Evolutionary conservation across 1,140 invertebrate species (phyloP).

Genomic region (Chelonus insularis): DNA sequence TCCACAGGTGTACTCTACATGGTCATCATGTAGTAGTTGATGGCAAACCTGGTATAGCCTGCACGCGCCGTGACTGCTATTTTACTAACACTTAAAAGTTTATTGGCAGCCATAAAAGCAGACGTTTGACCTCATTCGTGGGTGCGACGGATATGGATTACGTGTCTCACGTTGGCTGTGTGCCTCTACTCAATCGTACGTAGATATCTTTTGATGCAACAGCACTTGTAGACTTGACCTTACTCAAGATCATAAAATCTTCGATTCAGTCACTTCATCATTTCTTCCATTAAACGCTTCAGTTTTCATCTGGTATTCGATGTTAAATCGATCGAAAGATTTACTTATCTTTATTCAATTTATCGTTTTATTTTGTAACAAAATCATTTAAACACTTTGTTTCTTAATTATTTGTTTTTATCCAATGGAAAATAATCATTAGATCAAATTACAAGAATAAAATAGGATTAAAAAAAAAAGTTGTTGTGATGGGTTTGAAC

Average conservation of each 20-base stretch:
- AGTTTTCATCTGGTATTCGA: too few species aligned
- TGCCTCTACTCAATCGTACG: conserved; percentile 3
- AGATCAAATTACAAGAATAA: too few species aligned
- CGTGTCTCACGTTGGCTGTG: conserved; percentile 23
- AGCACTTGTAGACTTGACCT: conserved; percentile 7
- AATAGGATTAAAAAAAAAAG: too few species aligned
- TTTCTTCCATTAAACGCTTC: too few species aligned
- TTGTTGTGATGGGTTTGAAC: too few species aligned
- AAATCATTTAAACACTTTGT: too few species aligned
- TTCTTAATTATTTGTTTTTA: too few species aligned
- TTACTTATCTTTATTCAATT: too few species aligned
- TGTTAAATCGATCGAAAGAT: too few species aligned
- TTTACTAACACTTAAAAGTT: conserved; percentile 61
- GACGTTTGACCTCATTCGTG: conserved; percentile 57
- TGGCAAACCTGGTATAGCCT: conserved; percentile 9
- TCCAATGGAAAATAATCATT: too few species aligned
- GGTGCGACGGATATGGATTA: conserved; percentile 33
- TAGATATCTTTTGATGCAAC: conserved; percentile 11
- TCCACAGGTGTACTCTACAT: conserved; percentile 34
- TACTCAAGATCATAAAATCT: conserved; percentile 4
- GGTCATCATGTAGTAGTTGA: conserved; percentile 24
- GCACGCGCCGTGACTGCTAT: conserved; percentile 34
- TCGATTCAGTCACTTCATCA: too few species aligned
- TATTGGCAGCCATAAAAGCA: conserved; percentile 58
- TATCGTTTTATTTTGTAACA: too few species aligned